A percentile compares a stretch with the other conserved stretches of the same genome.
Evolutionary conservation across 2,113 vertebrate genomes (phyloP).

Genomic region (Falcunculus frontatus): DNA sequence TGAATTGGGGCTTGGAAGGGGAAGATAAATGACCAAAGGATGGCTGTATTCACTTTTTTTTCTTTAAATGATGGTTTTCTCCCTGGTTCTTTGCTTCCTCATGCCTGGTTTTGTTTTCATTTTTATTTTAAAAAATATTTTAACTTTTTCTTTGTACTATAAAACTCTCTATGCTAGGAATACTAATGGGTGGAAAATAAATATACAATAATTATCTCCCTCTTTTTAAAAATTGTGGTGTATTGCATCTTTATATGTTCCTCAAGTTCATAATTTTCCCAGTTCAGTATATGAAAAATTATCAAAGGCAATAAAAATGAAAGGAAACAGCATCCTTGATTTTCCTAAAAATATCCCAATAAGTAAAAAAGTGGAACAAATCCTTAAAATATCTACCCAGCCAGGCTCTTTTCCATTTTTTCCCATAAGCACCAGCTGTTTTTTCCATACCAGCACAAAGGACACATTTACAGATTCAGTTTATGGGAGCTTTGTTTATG

Average conservation of each 20-base stretch:
- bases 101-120: not conserved
- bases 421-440: not conserved
- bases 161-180: not conserved
- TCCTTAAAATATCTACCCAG: not conserved
- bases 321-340: not conserved
- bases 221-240: not conserved
- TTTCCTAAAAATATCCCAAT: not conserved
- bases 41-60: not conserved
- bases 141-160: not conserved
- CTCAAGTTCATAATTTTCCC: not conserved
- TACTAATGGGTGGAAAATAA: not conserved
- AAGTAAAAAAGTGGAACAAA: conserved; percentile 5
- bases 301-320: not conserved
- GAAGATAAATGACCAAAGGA: not conserved
- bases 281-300: not conserved
- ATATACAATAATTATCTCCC: not conserved
- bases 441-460: not conserved
- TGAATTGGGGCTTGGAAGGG: not conserved
- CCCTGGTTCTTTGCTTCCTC: not conserved
- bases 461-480: not conserved
- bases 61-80: not conserved
- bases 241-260: not conserved
- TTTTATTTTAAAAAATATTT: not conserved
- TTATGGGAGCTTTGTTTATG: conserved; percentile 9
- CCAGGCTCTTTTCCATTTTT: not conserved